Evolutionary conservation across 2,888 invertebrate species (phyloP), one percentile per base, ranked within the genome.

Genomic region (Ypsolopha scabrella): DNA sequence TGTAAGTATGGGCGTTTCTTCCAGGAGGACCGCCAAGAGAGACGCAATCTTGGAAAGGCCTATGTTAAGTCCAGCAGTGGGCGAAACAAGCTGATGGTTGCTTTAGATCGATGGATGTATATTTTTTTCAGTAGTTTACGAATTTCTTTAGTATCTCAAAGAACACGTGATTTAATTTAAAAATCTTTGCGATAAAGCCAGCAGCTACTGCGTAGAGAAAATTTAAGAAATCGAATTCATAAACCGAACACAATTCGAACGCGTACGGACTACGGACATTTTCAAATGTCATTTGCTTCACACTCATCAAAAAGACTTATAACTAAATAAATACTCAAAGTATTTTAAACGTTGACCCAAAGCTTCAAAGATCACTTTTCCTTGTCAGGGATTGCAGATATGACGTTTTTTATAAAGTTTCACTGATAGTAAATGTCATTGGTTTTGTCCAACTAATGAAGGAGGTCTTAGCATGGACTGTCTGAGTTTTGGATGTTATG

Each of bases 371-470:
- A 57, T 24, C 14, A 49, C 48, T 55, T 55, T 56, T 2, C 3
- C 36, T 34, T 56, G 51, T 10, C 10, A 35, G 0, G 0, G 7
- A 6, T 51, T 36, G 47, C 54, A 54, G 8, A 53, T 72, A 54
- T 7, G 56, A 53, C 64, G 37, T 67, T 72, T 62, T 46, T 48
- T 46, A 54, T 51, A 54, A 51, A 50, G 11, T 47, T 49, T 43
- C 24, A 50, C 53, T 55, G 59, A 69, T 71, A 72, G 73, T 81
- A 75, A 80, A 82, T 81, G 80, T 80, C 82, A 79, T 77, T 81
- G 80, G 80, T 75, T 80, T 75, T 79, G 79, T 80, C 60, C 69
- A 60, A 62, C 75, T 82, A 82, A 83, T 81, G 82, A 82, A 79
- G 75, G 59, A 59, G 58, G 59, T 62, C 45, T 53, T 53, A 50